Conservation (phyloP, 2,113 vertebrate species). For the Candoia aspera region DNA sequence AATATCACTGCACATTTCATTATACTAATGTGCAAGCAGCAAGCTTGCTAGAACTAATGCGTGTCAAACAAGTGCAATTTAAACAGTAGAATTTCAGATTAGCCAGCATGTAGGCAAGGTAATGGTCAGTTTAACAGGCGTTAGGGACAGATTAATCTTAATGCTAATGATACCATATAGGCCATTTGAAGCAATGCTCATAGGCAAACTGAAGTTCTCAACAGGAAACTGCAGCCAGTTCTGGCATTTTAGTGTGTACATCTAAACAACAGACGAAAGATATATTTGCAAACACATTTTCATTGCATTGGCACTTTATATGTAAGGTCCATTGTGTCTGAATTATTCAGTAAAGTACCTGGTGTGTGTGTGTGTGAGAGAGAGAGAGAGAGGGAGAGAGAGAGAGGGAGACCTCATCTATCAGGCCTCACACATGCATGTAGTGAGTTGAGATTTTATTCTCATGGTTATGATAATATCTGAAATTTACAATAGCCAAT, state of each 20-base stretch:
- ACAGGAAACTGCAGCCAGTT: background rate
- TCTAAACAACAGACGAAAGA: background rate
- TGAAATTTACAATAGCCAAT: background rate
- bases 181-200: background rate
- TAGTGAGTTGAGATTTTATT: background rate
- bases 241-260: background rate
- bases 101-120: conserved; percentile 19
- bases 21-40: conserved; percentile 48
- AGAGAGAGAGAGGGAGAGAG: no score
- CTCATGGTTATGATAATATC: background rate
- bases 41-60: background rate
- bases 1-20: conserved; percentile 47
- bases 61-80: conserved; percentile 33
- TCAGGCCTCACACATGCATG: background rate
- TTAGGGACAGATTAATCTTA: conserved; percentile 31
- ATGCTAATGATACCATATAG: conserved; percentile 10
- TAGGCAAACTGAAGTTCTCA: background rate
- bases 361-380: no score
- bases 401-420: background rate
- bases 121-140: conserved; percentile 23
- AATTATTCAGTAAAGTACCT: background rate
- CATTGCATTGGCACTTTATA: background rate
- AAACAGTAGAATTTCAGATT: conserved; percentile 28
- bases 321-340: background rate
- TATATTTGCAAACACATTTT: background rate